These are phyloP conservation scores for Nansenia antarctica DNA, from an alignment of 2,113 vertebrate species.

Conservation along the genomic window DNA sequence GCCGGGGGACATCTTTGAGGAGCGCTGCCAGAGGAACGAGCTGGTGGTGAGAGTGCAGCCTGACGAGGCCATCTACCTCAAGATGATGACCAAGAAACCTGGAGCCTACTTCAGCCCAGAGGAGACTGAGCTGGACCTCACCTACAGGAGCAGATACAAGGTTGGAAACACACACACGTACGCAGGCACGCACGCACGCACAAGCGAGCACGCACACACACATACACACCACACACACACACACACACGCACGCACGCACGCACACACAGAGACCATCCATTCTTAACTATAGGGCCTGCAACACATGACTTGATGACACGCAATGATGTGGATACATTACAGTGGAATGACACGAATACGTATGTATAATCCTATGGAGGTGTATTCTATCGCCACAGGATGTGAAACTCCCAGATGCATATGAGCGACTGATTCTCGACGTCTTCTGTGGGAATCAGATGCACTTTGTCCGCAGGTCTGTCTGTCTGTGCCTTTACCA, in stretches of 20 bases:
- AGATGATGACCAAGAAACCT: constrained; percentile 90
- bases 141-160: constrained; percentile 87
- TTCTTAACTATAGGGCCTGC: too few relatives aligned
- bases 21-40: constrained; percentile 84
- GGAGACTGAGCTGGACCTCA: constrained; percentile 90
- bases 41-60: constrained; percentile 88
- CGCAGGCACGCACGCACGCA: background rate
- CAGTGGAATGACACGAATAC: too few relatives aligned
- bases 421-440: constrained; percentile 88
- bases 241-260: background rate
- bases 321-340: too few relatives aligned
- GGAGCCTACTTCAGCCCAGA: constrained; percentile 85
- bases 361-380: too few relatives aligned
- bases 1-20: constrained; percentile 82
- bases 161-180: constrained; percentile 50
- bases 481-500: background rate
- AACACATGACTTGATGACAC: too few relatives aligned
- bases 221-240: background rate
- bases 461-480: constrained; percentile 90
- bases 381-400: constrained; percentile 58
- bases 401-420: constrained; percentile 86
- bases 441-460: constrained; percentile 89
- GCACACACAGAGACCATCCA: background rate
- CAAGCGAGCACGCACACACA: background rate
- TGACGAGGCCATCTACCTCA: constrained; percentile 86